Percentiles rank a stretch among this genome's conserved stretches.
Conservation (phyloP, 2,888 invertebrate genomes). For the Listrodromus nycthemerus region DNA sequence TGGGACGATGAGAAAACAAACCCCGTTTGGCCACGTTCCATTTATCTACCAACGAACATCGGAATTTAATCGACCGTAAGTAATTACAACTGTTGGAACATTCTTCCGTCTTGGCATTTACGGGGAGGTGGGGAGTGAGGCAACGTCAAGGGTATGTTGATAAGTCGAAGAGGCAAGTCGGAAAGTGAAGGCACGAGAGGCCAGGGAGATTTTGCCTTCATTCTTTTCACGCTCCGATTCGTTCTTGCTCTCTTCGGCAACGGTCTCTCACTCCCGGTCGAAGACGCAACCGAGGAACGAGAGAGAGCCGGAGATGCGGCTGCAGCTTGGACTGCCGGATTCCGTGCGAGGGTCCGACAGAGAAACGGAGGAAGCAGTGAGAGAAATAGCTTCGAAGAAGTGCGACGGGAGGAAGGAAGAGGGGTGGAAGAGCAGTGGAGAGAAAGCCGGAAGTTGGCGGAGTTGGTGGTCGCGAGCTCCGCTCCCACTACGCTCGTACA, state of each 20-base stretch:
- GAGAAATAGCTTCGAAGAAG: slow-evolving; percentile 41
- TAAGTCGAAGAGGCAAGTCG: slow-evolving; percentile 35
- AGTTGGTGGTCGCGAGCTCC: slow-evolving; percentile 54
- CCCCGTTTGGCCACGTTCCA: not conserved
- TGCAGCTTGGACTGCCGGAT: slow-evolving; percentile 32
- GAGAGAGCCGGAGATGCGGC: slow-evolving; percentile 34
- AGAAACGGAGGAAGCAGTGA: slow-evolving; percentile 57
- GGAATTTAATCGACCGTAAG: slow-evolving; percentile 22
- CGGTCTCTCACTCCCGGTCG: slow-evolving; percentile 27
- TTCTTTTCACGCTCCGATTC: slow-evolving; percentile 16
- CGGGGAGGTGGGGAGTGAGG: not conserved
- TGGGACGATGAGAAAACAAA: not conserved
- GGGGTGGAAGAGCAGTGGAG: slow-evolving; percentile 43
- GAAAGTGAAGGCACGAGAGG: slow-evolving; percentile 33
- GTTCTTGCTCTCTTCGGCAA: slow-evolving; percentile 25
- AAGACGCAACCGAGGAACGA: slow-evolving; percentile 25
- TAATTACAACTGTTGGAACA: slow-evolving; percentile 28
- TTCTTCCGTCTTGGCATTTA: slow-evolving; percentile 15
- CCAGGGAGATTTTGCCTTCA: slow-evolving; percentile 4
- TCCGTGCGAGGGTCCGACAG: slow-evolving; percentile 47
- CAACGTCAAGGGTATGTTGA: slow-evolving; percentile 19
- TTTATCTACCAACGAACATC: slow-evolving; percentile 2
- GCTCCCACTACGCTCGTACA: slow-evolving; percentile 36
- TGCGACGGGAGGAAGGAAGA: slow-evolving; percentile 29
- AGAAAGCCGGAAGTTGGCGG: slow-evolving; percentile 64